Conservation (phyloP, 2,113 vertebrate genomes). For the Cranoglanis bouderius region DNA sequence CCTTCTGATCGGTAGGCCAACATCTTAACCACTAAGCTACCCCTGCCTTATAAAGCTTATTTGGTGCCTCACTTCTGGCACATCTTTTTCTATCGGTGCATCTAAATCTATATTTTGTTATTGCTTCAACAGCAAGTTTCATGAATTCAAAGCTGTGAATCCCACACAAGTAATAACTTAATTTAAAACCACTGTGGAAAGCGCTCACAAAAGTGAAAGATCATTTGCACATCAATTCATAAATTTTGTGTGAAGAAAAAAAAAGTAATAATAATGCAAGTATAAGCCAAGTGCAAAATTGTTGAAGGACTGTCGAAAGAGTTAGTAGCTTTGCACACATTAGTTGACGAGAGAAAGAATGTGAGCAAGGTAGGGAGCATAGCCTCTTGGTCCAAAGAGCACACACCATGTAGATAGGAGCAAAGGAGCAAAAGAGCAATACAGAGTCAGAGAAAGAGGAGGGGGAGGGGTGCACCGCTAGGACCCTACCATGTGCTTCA, state of each 20-base stretch:
- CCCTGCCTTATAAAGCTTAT: no score
- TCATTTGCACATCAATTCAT: neutral
- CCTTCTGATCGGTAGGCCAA: no score
- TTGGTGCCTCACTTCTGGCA: neutral
- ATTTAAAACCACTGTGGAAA: neutral
- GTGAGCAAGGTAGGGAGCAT: neutral
- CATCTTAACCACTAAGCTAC: no score
- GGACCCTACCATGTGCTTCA: constrained; percentile 36
- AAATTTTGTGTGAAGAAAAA: neutral
- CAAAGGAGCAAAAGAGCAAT: constrained; percentile 12
- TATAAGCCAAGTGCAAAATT: neutral
- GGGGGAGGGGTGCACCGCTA: constrained; percentile 1
- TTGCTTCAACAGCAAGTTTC: neutral
- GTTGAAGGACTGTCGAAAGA: neutral
- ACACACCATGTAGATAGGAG: constrained; percentile 18
- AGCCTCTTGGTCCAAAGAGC: constrained; percentile 41
- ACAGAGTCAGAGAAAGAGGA: constrained; percentile 4
- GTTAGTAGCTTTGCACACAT: neutral
- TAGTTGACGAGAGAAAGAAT: neutral
- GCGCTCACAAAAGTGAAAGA: neutral
- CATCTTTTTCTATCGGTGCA: neutral
- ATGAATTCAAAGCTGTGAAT: neutral
- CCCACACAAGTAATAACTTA: neutral
- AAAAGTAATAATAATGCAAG: neutral
- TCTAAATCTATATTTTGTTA: neutral